Evolutionary conservation across 2,797 vertebrate species (phyloP).

Genomic region (Lagocephalus sceleratus): DNA sequence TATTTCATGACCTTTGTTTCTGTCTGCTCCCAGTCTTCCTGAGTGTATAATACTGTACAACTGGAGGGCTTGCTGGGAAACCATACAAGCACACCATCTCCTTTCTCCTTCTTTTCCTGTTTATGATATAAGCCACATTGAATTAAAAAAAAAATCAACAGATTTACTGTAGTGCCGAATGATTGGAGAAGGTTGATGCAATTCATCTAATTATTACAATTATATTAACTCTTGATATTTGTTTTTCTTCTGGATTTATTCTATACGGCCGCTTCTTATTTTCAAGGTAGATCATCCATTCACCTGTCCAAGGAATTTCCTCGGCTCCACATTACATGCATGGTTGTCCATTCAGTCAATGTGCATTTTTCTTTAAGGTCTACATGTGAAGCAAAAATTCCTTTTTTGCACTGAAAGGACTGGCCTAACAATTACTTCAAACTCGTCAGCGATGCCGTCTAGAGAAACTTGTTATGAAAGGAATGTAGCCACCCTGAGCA

Average conservation of each 20-base stretch:
- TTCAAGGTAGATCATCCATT: not conserved
- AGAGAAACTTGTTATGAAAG: constrained; percentile 37
- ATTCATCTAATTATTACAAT: constrained; percentile 1
- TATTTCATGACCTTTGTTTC: constrained; percentile 64
- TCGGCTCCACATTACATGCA: not conserved
- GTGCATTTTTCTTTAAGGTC: not conserved
- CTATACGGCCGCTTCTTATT: too few species aligned
- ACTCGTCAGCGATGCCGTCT: constrained; percentile 1
- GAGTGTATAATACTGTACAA: constrained; percentile 33
- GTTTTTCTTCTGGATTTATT: too few species aligned
- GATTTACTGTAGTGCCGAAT: constrained; percentile 2
- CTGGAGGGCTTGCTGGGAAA: constrained; percentile 31
- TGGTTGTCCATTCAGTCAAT: not conserved
- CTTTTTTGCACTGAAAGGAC: constrained; percentile 5
- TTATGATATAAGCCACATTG: constrained; percentile 2
- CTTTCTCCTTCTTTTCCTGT: constrained; percentile 14
- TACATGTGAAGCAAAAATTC: not conserved
- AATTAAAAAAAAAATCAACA: not conserved
- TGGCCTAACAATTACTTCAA: constrained; percentile 8
- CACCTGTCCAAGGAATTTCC: not conserved
- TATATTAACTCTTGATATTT: not conserved
- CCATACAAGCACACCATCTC: not conserved
- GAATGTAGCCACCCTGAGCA: constrained; percentile 48
- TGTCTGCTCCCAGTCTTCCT: constrained; percentile 45
- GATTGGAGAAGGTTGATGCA: not conserved